Evolutionary conservation across 2,113 vertebrate genomes (phyloP).

Genomic region (Pterocles gutturalis): DNA sequence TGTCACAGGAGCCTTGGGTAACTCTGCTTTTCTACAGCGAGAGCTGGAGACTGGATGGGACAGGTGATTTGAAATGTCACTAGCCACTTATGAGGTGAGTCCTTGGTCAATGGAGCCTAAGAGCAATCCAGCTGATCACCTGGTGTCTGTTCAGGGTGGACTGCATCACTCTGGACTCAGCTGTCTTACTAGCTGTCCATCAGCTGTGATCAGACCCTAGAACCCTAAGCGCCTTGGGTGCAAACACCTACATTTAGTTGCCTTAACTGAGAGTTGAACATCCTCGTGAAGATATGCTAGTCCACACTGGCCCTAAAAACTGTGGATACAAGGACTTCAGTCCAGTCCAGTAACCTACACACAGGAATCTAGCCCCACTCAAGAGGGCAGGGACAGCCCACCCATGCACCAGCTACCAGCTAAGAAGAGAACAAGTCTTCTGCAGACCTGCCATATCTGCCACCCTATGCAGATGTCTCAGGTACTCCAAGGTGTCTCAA

Average conservation of each 20-base stretch:
- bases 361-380: background rate
- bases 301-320: background rate
- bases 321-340: background rate
- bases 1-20: background rate
- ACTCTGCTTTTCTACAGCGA: background rate
- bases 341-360: background rate
- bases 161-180: background rate
- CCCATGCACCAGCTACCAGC: background rate
- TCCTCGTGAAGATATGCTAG: background rate
- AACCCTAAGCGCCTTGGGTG: background rate
- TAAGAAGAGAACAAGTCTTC: background rate
- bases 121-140: background rate
- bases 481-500: background rate
- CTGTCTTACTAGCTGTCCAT: accelerated
- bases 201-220: background rate
- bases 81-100: background rate
- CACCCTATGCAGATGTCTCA: background rate
- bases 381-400: background rate
- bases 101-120: background rate
- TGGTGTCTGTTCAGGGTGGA: background rate
- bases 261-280: background rate
- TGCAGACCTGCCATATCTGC: background rate
- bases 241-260: background rate
- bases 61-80: background rate
- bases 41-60: background rate